A percentile compares a stretch with the other conserved stretches of the same genome.
These are phyloP conservation scores for Australoheros scitulus DNA, from an alignment of 2,113 vertebrate genomes.

Conservation along the genomic window DNA sequence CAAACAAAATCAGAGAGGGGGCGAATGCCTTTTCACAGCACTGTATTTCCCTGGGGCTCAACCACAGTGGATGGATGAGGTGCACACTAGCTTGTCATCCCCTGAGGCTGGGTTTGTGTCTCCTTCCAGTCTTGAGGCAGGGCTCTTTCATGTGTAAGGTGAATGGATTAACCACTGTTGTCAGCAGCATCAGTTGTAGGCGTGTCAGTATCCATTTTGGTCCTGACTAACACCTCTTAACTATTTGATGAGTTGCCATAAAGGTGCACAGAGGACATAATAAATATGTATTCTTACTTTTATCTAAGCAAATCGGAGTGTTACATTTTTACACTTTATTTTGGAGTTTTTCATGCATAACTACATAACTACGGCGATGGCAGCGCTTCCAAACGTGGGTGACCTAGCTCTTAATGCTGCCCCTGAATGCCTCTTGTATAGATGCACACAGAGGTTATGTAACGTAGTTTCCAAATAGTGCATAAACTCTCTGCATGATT, in stretches of 20 bases:
- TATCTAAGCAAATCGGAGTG: neutral
- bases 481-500: neutral
- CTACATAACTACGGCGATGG: neutral
- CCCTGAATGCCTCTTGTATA: neutral
- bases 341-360: neutral
- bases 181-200: too few relatives aligned
- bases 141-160: too few relatives aligned
- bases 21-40: too few relatives aligned
- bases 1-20: too few relatives aligned
- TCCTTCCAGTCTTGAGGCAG: too few relatives aligned
- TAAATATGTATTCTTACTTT: neutral
- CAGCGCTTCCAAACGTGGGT: neutral
- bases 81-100: too few relatives aligned
- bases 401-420: neutral
- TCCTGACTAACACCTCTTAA: neutral
- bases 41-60: too few relatives aligned
- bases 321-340: neutral
- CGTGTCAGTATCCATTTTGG: too few relatives aligned
- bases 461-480: neutral
- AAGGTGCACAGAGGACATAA: neutral
- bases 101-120: too few relatives aligned
- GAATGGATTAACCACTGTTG: too few relatives aligned
- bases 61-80: too few relatives aligned
- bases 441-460: neutral
- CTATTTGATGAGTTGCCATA: neutral